Conservation (phyloP, 2,113 vertebrate genomes). For the Lagopus muta region DNA sequence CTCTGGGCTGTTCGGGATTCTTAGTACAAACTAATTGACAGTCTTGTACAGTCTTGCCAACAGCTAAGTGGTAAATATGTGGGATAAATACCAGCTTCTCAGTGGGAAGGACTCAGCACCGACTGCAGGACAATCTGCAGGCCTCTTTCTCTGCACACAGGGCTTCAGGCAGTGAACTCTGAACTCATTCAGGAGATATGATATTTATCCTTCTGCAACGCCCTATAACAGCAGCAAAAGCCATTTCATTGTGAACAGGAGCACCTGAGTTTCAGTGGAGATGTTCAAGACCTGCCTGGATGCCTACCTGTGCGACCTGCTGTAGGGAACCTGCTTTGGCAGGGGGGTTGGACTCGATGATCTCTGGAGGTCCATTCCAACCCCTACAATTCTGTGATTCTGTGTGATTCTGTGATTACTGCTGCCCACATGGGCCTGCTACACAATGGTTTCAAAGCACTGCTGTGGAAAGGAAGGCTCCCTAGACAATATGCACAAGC, state of each 20-base stretch:
- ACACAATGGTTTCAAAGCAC: neutral
- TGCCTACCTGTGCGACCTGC: no score
- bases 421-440: neutral
- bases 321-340: no score
- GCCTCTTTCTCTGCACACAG: accelerated
- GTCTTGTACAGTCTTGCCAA: neutral
- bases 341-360: no score
- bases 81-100: neutral
- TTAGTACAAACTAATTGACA: neutral
- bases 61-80: neutral
- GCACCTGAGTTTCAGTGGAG: neutral
- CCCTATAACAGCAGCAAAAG: neutral
- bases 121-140: neutral
- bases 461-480: neutral
- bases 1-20: neutral
- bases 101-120: neutral
- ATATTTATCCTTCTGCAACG: neutral
- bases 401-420: no score
- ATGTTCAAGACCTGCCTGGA: no score
- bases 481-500: neutral
- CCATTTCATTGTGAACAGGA: neutral
- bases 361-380: no score
- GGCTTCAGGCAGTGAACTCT: neutral
- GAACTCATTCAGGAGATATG: neutral
- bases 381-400: no score